Conservation (phyloP, 2,888 invertebrate genomes). For the Amorpha juglandis region DNA sequence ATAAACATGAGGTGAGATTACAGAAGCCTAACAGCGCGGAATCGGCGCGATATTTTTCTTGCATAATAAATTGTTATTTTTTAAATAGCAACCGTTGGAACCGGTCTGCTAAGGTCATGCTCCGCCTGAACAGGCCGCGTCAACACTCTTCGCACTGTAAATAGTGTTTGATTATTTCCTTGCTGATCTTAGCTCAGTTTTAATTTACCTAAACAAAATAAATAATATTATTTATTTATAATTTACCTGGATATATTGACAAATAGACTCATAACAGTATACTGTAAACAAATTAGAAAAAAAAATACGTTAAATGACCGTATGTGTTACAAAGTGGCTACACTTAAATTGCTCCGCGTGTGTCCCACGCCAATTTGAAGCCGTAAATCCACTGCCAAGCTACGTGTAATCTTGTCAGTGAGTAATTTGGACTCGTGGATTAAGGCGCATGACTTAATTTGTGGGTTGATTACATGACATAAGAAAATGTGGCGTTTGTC, state of each 20-base stretch:
- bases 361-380: conserved; percentile 15
- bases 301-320: not conserved
- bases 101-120: conserved; percentile 28
- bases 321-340: not conserved
- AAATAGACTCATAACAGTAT: too few species aligned
- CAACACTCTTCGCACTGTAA: conserved; percentile 6
- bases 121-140: conserved; percentile 2
- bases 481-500: not conserved
- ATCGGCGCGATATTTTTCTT: conserved; percentile 12
- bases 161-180: conserved; percentile 24
- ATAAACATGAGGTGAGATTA: not conserved
- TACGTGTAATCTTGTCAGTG: conserved; percentile 17
- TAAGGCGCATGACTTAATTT: conserved; percentile 31
- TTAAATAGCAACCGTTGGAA: conserved; percentile 9
- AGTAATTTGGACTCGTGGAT: not conserved
- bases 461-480: conserved; percentile 35
- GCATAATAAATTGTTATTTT: conserved; percentile 26
- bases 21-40: not conserved
- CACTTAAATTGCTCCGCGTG: not conserved
- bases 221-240: not conserved
- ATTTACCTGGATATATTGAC: too few species aligned
- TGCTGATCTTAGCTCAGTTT: conserved; percentile 1
- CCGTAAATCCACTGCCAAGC: conserved; percentile 18
- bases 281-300: not conserved
- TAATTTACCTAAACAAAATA: not conserved